phyloP scores from a whole-genome alignment of 2,888 invertebrate genomes.

The Platycnemis pennipes region DNA sequence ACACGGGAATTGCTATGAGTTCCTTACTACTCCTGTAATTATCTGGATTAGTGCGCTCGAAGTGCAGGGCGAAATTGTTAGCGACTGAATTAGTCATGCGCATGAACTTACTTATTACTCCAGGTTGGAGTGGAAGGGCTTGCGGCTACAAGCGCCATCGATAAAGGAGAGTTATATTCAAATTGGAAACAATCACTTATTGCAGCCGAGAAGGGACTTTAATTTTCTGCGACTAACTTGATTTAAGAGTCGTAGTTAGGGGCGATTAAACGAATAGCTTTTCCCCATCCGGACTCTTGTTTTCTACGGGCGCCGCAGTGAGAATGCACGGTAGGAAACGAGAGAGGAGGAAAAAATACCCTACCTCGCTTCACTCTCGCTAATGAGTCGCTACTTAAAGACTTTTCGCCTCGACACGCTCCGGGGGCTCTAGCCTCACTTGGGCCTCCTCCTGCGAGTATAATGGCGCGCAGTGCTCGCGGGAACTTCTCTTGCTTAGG shows the following conservation, averaged over 20 bases:
- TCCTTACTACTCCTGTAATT: neutral
- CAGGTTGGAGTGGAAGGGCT: neutral
- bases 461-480: neutral
- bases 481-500: neutral
- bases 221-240: neutral
- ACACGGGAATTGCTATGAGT: neutral
- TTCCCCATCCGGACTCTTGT: neutral
- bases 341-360: neutral
- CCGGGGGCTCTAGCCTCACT: neutral
- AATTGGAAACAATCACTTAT: neutral
- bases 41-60: neutral
- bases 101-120: neutral
- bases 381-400: constrained; percentile 32
- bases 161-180: neutral
- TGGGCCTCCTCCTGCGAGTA: neutral
- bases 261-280: neutral
- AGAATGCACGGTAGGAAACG: neutral
- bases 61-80: neutral
- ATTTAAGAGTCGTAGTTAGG: neutral
- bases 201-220: neutral
- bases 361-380: neutral
- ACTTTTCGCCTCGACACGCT: constrained; percentile 20
- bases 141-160: neutral
- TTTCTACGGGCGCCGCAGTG: neutral
- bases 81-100: neutral